Evolutionary conservation across 2,113 vertebrate species (phyloP).

Genomic region (Heptranchias perlo): DNA sequence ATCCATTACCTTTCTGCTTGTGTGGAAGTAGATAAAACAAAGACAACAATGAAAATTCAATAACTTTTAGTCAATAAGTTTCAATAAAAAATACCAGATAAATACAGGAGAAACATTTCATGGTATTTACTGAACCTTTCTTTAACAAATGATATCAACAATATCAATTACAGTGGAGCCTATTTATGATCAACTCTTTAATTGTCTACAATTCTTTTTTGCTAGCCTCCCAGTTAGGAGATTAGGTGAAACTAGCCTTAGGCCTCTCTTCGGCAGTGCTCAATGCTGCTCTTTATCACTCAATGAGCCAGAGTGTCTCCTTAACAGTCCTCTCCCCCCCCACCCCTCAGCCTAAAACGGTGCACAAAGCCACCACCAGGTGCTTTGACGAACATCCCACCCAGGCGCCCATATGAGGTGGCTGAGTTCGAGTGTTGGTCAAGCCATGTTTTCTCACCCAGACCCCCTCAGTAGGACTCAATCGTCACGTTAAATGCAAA

Average conservation of each 20-base stretch:
- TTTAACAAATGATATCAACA: conserved; percentile 36
- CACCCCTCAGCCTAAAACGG: background rate
- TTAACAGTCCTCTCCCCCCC: background rate
- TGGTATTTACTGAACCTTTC: conserved; percentile 23
- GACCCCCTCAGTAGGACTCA: background rate
- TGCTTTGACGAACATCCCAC: background rate
- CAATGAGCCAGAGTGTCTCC: background rate
- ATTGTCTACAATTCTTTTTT: background rate
- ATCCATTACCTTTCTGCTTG: background rate
- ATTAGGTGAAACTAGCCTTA: background rate
- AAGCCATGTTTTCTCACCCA: background rate
- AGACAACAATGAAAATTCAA: conserved; percentile 34
- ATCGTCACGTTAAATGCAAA: background rate
- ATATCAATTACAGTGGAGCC: conserved; percentile 8
- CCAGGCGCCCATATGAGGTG: background rate
- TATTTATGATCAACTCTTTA: background rate
- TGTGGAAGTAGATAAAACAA: background rate
- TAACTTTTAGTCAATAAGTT: conserved; percentile 30
- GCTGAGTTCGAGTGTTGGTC: background rate
- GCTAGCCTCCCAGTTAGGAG: background rate
- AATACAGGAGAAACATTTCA: conserved; percentile 35
- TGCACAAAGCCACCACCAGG: background rate
- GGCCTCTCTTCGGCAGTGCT: background rate
- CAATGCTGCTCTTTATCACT: background rate
- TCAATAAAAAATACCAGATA: conserved; percentile 38